phyloP scores from a whole-genome alignment of 2,113 vertebrate genomes.

The Carollia perspicillata region DNA sequence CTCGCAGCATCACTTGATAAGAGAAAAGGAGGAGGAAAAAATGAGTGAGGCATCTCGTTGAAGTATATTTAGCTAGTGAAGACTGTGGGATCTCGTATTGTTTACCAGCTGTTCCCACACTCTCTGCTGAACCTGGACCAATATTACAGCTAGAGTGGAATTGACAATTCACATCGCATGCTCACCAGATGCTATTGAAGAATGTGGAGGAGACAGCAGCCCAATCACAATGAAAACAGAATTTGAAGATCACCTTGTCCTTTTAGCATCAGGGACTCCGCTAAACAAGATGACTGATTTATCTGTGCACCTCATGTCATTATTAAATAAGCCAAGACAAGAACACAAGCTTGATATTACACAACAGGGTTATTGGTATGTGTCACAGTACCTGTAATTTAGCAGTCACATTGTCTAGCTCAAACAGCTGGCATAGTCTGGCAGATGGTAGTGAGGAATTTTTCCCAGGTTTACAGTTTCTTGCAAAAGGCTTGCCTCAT shows the following conservation, averaged over 20 bases:
- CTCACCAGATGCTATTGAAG: conserved; percentile 74
- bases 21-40: neutral
- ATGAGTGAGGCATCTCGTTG: conserved; percentile 36
- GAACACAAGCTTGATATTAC: neutral
- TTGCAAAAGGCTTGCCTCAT: neutral
- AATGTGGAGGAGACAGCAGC: conserved; percentile 64
- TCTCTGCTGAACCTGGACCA: conserved; percentile 69
- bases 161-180: conserved; percentile 69
- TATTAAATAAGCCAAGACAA: conserved; percentile 63
- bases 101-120: conserved; percentile 67
- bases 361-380: conserved; percentile 42
- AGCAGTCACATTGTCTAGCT: conserved; percentile 44
- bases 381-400: conserved; percentile 47
- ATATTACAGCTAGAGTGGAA: conserved; percentile 74
- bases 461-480: neutral
- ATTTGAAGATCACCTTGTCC: conserved; percentile 77
- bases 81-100: conserved; percentile 58
- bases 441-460: conserved; percentile 31
- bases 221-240: conserved; percentile 63
- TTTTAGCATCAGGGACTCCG: conserved; percentile 56
- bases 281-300: conserved; percentile 65
- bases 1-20: neutral
- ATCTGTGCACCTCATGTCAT: neutral
- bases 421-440: conserved; percentile 20
- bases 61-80: conserved; percentile 63